Evolutionary conservation across 2,888 invertebrate genomes (phyloP).

Genomic region (Laspeyria flexula): DNA sequence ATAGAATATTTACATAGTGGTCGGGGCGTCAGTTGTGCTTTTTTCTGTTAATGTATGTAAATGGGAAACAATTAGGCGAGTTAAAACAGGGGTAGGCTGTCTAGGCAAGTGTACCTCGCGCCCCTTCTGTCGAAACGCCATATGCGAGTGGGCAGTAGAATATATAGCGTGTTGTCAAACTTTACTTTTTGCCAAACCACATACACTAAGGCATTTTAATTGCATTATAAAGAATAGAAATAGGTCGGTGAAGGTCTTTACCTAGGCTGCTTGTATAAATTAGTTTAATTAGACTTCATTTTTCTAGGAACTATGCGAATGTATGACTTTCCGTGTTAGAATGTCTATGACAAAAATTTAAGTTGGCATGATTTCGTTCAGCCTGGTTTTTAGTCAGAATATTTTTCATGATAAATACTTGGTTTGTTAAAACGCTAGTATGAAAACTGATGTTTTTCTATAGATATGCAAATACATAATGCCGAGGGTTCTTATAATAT

Average conservation of each 20-base stretch:
- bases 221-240: slow-evolving; percentile 23
- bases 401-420: no score
- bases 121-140: slow-evolving; percentile 76
- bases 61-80: slow-evolving; percentile 85
- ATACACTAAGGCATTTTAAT: slow-evolving; percentile 34
- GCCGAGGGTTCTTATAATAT: no score
- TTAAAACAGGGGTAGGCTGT: slow-evolving; percentile 85
- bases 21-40: slow-evolving; percentile 78
- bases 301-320: not conserved
- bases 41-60: slow-evolving; percentile 84
- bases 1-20: slow-evolving; percentile 71
- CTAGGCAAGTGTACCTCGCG: slow-evolving; percentile 79
- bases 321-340: not conserved
- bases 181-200: slow-evolving; percentile 26
- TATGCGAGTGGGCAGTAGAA: slow-evolving; percentile 77
- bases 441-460: no score
- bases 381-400: no score
- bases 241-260: slow-evolving; percentile 17
- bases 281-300: slow-evolving; percentile 4
- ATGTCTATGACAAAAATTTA: not conserved
- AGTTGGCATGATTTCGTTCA: no score
- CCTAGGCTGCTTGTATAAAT: not conserved
- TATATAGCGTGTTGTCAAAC: slow-evolving; percentile 51
- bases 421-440: no score
- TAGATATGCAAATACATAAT: no score